phyloP scores from a whole-genome alignment of 2,797 vertebrate genomes.

The Synanceia verrucosa region DNA sequence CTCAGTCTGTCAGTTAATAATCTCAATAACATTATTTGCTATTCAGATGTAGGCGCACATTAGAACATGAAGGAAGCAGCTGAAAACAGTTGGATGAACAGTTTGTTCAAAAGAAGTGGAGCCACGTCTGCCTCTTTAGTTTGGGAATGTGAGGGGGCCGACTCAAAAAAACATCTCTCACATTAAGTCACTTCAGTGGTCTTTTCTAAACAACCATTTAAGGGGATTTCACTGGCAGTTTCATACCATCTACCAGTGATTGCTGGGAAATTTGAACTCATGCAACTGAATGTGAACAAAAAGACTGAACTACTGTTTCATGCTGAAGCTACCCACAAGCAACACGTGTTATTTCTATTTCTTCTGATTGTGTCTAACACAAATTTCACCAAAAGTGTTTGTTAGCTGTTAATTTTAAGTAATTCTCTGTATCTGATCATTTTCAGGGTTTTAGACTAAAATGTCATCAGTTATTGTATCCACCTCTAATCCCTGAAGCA shows the following conservation, averaged over 20 bases:
- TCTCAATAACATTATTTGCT: neutral
- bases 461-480: too few species aligned
- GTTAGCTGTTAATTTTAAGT: too few species aligned
- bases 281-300: neutral
- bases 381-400: too few species aligned
- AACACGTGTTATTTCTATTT: neutral
- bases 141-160: constrained; percentile 18
- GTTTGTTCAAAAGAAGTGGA: constrained; percentile 44
- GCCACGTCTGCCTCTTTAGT: constrained; percentile 28
- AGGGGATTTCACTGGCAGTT: constrained; percentile 30
- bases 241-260: neutral
- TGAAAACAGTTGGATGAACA: constrained; percentile 33
- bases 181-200: constrained; percentile 33
- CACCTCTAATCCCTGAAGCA: too few species aligned
- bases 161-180: constrained; percentile 41
- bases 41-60: neutral
- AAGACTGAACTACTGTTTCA: too few species aligned
- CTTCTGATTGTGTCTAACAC: neutral
- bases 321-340: too few species aligned
- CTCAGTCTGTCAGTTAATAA: neutral
- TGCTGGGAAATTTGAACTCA: neutral
- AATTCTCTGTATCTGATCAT: too few species aligned
- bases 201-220: constrained; percentile 54
- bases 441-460: too few species aligned
- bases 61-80: neutral